These are phyloP conservation scores for Cepphus grylle DNA, from an alignment of 2,113 vertebrate genomes.

Conservation along the genomic window DNA sequence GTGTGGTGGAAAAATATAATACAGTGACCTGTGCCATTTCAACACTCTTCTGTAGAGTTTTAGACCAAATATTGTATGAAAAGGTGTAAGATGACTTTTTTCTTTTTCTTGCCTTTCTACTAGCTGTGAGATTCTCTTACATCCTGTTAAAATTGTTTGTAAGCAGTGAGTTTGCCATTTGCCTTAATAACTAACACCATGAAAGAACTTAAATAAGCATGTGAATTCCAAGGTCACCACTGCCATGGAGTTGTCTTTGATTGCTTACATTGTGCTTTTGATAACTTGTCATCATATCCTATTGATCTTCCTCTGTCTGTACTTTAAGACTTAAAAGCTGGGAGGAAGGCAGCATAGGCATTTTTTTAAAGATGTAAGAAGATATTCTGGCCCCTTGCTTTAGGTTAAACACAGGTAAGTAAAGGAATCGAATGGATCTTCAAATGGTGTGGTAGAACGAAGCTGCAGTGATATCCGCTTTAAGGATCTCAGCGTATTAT, in stretches of 20 bases:
- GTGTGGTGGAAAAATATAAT: neutral
- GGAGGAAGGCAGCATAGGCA: neutral
- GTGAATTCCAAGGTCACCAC: neutral
- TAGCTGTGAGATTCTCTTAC: neutral
- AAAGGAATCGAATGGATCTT: neutral
- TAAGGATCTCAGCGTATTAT: neutral
- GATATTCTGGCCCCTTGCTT: neutral
- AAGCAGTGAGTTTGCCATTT: neutral
- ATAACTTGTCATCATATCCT: neutral
- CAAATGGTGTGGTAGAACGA: neutral
- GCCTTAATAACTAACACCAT: neutral
- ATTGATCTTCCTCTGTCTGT: slow-evolving; percentile 19
- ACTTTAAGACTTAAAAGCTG: neutral
- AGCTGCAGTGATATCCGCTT: neutral
- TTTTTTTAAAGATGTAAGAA: neutral
- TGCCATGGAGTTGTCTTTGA: neutral
- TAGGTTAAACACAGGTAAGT: neutral
- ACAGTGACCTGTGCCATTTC: neutral
- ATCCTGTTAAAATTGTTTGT: neutral
- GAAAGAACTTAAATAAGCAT: neutral
- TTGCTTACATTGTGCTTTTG: slow-evolving; percentile 1
- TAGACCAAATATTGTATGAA: neutral
- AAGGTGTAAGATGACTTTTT: neutral
- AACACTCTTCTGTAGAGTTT: neutral
- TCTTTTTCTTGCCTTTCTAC: neutral